Base-by-base conservation (phyloP, 1,140 invertebrate species). In the Microplitis demolitor region DNA sequence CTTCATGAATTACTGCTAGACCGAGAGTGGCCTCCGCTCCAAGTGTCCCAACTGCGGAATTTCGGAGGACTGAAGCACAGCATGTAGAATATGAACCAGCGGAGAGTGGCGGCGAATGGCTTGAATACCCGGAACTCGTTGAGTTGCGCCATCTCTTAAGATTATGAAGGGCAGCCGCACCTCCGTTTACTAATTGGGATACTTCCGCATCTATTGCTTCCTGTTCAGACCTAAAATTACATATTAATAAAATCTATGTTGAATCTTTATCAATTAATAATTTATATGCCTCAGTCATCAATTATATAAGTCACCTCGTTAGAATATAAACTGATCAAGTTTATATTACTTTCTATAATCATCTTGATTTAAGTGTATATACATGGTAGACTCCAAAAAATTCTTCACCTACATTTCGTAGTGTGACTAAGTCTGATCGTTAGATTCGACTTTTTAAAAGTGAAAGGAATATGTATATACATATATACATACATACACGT, bases 81-180 rank as follows among this genome's bases (percentile, higher is more conserved):
- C 66, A 70, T 8, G 69, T 77, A 31, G 79, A 79, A 66, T 75
- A 82, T 11, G 80, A 83, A n/a, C 77, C 76, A 24, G 78, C 79
- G 11, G 82, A 82, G 24, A 84, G 66, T 33, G 80, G 79, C 1
- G 82, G 80, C 33, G 83, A 84, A 63, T 84, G 78, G 37, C 81
- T 83, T 71, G 83, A 83, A 51, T 83, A 84, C 60, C 83, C 83
- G 16, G 82, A 83, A 77, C 82, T 83, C 69, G 78, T 83, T 39
- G 82, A 83, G 4, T 76, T 79, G 72, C 76, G 78, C 70, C 79
- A 84, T 78, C 77, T 80, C 79, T 72, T 81, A 56, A 73, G 72
- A 76, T 77, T 77, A 61, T 78, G 74, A 56, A 54, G 60, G 56
- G 71, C 72, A 35, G 71, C 66, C 60, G 73, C 66, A 4, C 71